A percentile compares a stretch with the other conserved stretches of the same genome.
phyloP scores from a whole-genome alignment of 2,888 invertebrate genomes.

The Lepidonotus clava region DNA sequence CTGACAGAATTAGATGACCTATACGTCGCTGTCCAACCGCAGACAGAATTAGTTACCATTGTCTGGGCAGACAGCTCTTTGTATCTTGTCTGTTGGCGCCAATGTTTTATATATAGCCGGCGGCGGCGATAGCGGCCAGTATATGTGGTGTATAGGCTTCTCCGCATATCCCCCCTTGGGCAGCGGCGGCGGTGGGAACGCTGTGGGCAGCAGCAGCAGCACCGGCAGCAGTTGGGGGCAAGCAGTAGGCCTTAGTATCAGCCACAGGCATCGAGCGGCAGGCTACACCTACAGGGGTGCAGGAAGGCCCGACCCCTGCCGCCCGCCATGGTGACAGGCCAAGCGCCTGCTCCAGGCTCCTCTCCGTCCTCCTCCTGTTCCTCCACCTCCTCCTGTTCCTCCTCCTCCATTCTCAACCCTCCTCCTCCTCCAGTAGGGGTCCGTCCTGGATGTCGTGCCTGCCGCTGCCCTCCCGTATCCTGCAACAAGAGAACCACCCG shows the following conservation, averaged over 20 bases:
- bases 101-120: no score
- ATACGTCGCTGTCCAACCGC: no score
- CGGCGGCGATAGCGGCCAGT: neutral
- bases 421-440: no score
- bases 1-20: no score
- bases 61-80: no score
- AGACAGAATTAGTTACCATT: no score
- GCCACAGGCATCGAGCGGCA: conserved; percentile 3
- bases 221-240: neutral
- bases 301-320: neutral
- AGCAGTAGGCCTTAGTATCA: conserved; percentile 21
- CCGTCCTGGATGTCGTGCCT: conserved; percentile 39
- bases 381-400: neutral
- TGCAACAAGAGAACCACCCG: neutral
- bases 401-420: no score
- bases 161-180: no score
- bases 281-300: neutral
- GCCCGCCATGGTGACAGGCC: conserved; percentile 23
- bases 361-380: conserved; percentile 35
- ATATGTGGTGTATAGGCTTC: neutral
- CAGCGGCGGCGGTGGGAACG: neutral
- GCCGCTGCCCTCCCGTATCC: conserved; percentile 14
- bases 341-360: conserved; percentile 23
- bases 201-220: conserved; percentile 5
- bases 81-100: no score